Conservation (phyloP, 2,888 invertebrate genomes). For the Sarcophaga variegata region DNA sequence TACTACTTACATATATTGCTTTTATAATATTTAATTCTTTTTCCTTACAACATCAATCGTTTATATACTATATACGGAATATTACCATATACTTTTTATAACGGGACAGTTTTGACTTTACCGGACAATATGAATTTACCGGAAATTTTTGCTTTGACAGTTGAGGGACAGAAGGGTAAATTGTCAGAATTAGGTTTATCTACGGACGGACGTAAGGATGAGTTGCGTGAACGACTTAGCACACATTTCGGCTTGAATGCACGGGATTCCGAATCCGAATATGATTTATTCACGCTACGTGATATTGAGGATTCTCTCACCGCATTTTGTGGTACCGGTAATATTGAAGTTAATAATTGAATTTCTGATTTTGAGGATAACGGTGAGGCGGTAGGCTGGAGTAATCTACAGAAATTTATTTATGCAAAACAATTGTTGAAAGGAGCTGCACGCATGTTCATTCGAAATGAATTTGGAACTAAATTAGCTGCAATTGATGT, state of each 20-base stretch:
- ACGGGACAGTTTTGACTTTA: no score
- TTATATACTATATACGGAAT: no score
- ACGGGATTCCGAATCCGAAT: neutral
- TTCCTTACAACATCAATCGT: no score
- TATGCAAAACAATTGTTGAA: neutral
- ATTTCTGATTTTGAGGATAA: constrained; percentile 16
- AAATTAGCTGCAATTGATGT: neutral
- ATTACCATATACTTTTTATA: no score
- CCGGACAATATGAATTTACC: neutral
- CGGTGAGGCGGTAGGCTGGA: constrained; percentile 15
- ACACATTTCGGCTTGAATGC: neutral
- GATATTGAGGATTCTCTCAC: constrained; percentile 6
- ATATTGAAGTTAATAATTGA: constrained; percentile 7
- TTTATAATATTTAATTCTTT: no score
- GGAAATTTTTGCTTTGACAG: no score
- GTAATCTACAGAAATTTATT: no score
- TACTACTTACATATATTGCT: no score
- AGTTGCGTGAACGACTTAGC: no score
- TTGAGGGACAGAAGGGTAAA: no score
- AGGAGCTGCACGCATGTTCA: neutral
- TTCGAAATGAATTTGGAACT: neutral
- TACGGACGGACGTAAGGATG: no score
- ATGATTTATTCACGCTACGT: neutral
- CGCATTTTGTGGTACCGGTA: neutral
- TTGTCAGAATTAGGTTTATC: no score